Base-by-base conservation (phyloP, 2,797 vertebrate species). In the Acridotheres tristis region DNA sequence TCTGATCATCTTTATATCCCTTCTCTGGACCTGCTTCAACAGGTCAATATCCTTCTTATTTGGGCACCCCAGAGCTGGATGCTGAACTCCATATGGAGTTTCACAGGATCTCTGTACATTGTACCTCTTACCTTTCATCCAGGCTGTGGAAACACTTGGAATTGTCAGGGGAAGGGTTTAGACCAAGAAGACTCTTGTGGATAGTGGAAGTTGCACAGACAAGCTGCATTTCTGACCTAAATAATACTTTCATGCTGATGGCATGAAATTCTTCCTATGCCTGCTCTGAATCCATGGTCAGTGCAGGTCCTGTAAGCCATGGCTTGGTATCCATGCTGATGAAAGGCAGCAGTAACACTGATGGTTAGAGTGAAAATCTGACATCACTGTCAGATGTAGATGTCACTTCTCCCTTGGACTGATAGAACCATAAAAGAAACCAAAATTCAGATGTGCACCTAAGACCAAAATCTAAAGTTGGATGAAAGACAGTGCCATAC, bases 361-460 rank as follows among this genome's bases (percentile, higher is more conserved):
- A 13, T 58, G 51, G 29, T 66, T 10, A 58, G 59, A 68, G 38
- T 25, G 13, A 82, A 79, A 76, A 58, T 40, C 12, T 34, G 40
- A 17, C 40, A 42, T 3, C 0, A 0, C 16, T 23, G 4, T 32
- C 48, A 61, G 34, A 58, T 29, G 48, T 11, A 77, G 75, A 47
- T 69, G 86, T 88, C 19, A 47, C 8, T 80, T 83, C 34, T 82
- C 22, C 32, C 32, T 79, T 69, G 59, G 16, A 43, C 2, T 45
- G 47, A 18, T 1, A 22, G 54, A 58, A 57, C 9, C 12, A 11
- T n/a, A 51, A 85, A 69, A 17, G 4, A 18, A 62, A 2, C 15
- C 8, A 81, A 62, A 74, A 86, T 54, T 62, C 43, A 51, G 7
- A 26, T 32, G 5, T 53, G 9, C 30, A 43, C 40, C 40, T 16